Percentiles rank a stretch among this genome's conserved stretches.
These are phyloP conservation scores for Sinohyriopsis cumingii DNA, from an alignment of 2,888 invertebrate genomes.

Conservation along the genomic window DNA sequence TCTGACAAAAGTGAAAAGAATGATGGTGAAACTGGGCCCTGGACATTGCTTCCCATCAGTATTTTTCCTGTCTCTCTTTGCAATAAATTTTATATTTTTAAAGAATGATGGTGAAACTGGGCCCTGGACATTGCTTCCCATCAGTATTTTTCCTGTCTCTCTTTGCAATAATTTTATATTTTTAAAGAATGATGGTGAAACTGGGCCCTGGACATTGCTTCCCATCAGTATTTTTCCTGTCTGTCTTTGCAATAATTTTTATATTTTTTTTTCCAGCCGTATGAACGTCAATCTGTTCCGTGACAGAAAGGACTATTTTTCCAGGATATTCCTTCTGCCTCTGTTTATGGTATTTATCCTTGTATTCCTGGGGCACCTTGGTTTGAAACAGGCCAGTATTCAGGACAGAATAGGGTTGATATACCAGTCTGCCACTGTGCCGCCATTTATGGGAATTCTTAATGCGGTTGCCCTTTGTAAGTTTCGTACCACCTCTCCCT, in stretches of 20 bases:
- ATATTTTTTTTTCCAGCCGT: constrained; percentile 39
- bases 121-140: too few relatives aligned
- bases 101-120: too few relatives aligned
- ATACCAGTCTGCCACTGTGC: constrained; percentile 46
- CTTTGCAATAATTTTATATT: too few relatives aligned
- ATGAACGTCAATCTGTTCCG: constrained; percentile 53
- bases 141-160: too few relatives aligned
- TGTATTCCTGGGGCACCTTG: constrained; percentile 51
- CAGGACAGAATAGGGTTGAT: constrained; percentile 59
- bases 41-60: too few relatives aligned
- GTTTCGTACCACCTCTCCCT: constrained; percentile 8
- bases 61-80: too few relatives aligned
- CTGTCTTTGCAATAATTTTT: too few relatives aligned
- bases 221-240: too few relatives aligned
- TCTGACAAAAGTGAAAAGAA: too few relatives aligned
- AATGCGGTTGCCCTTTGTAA: constrained; percentile 50
- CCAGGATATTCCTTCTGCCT: constrained; percentile 43
- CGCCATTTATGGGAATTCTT: constrained; percentile 49
- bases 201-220: too few relatives aligned
- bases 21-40: too few relatives aligned
- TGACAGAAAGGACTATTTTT: constrained; percentile 44
- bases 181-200: not conserved
- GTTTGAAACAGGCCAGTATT: constrained; percentile 47
- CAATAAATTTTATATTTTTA: not conserved
- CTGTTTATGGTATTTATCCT: constrained; percentile 47